Base-by-base conservation (phyloP, 2,797 vertebrate genomes). In the Atherinosoma microstoma region DNA sequence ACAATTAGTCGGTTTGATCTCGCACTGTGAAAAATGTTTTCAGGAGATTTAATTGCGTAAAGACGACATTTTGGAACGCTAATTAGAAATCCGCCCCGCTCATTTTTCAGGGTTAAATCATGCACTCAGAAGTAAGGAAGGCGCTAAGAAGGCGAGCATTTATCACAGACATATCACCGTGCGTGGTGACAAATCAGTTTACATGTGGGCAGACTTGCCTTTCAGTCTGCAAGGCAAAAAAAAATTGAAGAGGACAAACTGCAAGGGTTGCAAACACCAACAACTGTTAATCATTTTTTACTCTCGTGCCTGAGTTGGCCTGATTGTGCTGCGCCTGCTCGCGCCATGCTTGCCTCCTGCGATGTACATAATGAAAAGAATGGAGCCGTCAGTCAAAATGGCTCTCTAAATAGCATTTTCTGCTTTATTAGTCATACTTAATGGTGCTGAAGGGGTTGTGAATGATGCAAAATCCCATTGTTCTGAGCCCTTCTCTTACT, bases 401-500 rank as follows among this genome's bases (percentile, higher is more conserved):
- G 90, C 85, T 91, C 92, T 92, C 90, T 93, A 92, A 94, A 94
- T 93, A 93, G 88, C 90, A 93, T 94, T 93, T 94, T 93, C 87
- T 93, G 90, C 93, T 94, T 94, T 95, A 95, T 94, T 95, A 94
- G 92, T 94, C 92, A 94, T 92, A 93, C 91, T 93, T 94, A 94
- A 93, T 93, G 90, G 87, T 83, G 85, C 87, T 87, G 91, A 94
- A 93, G 87, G 90, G 86, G 83, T 80, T 78, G 84, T 84, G 87
- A 92, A 88, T 90, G 91, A 91, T 91, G 87, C 77, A 84, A 92
- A 92, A 88, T 85, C 84, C 80, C 75, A 92, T 93, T 93, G 86
- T 93, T 92, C 80, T 75, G 60, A 89, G 79, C 78, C 78, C 81
- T 53, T 85, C 87, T 89, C 86, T 92, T 75, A 82, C 78, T 73